Percentiles rank a stretch among this genome's conserved stretches.
Conservation (phyloP, 2,797 vertebrate species). For the Xenopus petersii region DNA sequence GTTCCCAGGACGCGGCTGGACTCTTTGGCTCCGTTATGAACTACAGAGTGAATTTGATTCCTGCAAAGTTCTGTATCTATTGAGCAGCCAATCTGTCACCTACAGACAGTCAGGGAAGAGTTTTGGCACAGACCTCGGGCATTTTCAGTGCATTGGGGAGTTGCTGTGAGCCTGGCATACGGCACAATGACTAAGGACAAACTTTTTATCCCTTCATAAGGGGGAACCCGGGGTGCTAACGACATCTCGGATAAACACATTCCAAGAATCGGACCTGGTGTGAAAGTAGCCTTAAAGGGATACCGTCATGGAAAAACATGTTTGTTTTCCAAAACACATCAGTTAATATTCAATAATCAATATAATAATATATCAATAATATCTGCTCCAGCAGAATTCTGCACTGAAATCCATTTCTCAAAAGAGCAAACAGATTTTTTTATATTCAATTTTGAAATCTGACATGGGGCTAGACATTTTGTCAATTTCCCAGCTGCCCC, state of each 20-base stretch:
- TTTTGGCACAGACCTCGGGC: neutral
- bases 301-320: too few relatives aligned
- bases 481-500: too few relatives aligned
- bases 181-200: neutral
- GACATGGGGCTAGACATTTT: too few relatives aligned
- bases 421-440: too few relatives aligned
- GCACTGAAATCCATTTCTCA: too few relatives aligned
- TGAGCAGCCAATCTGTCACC: slow-evolving; percentile 18
- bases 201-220: neutral
- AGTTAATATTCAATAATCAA: too few relatives aligned
- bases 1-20: neutral
- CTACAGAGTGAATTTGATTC: slow-evolving; percentile 10
- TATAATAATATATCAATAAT: too few relatives aligned
- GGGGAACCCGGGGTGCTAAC: neutral
- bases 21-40: neutral
- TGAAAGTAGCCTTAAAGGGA: too few relatives aligned
- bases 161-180: neutral
- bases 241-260: neutral
- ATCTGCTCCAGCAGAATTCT: too few relatives aligned
- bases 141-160: slow-evolving; percentile 1
- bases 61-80: slow-evolving; percentile 6
- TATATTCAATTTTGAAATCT: too few relatives aligned
- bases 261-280: too few relatives aligned
- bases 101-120: neutral
- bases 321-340: too few relatives aligned